phyloP scores from a whole-genome alignment of 2,797 vertebrate genomes.

The Megaceryle alcyon region DNA sequence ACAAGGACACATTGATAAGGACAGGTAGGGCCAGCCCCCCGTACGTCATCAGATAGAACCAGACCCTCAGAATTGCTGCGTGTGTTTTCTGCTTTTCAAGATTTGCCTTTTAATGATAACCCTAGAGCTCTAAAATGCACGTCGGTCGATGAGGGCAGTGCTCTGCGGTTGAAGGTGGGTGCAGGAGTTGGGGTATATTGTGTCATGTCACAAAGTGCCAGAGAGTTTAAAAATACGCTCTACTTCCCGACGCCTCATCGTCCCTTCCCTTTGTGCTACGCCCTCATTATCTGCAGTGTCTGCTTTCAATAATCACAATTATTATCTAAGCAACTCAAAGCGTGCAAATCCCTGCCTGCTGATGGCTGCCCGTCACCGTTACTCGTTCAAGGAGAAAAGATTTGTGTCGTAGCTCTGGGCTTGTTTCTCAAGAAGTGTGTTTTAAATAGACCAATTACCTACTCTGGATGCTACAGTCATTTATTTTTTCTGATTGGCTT shows the following conservation, averaged over 20 bases:
- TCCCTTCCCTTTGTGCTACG: not conserved
- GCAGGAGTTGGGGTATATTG: not conserved
- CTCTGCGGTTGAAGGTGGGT: not conserved
- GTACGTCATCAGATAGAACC: not conserved
- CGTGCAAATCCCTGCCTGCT: not conserved
- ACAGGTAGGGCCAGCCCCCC: not conserved
- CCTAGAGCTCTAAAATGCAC: not conserved
- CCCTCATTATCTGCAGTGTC: not conserved
- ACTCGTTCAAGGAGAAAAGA: not conserved
- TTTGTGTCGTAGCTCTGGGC: not conserved
- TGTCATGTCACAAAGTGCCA: not conserved
- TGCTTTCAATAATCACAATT: not conserved
- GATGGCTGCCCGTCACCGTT: not conserved
- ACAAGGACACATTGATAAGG: too few species aligned
- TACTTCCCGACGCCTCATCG: not conserved
- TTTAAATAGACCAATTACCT: slow-evolving; percentile 27
- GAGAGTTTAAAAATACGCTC: not conserved
- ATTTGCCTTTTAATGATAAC: not conserved
- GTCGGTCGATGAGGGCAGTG: not conserved
- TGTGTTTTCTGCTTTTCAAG: not conserved
- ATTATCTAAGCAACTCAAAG: not conserved
- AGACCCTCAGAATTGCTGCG: not conserved
- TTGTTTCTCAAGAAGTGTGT: not conserved
- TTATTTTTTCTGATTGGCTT: not conserved
- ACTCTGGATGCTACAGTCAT: not conserved